Base-by-base conservation (phyloP, 1,140 invertebrate species). In the Aricia agestis region DNA sequence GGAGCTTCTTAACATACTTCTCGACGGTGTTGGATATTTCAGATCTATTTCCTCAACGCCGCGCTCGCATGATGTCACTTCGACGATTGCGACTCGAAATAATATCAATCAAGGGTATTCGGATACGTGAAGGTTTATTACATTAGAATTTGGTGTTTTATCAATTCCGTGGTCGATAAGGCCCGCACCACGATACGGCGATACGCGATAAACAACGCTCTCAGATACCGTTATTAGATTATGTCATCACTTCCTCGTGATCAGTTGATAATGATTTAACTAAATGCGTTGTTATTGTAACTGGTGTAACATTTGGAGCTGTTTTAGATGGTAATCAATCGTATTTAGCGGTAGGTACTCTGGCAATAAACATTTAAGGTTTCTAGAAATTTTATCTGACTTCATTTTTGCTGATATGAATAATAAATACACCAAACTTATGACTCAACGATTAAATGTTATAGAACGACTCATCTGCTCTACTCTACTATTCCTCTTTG, bases 1-100 rank as follows among this genome's bases (percentile, higher is more conserved):
- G 61, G 11, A 69, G 31, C 68, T 80, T 74, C 68, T 80, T 74
- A 79, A 78, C 81, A 79, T 76, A 82, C 78, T 67, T 67, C 32
- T 67, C 66, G 32, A 67, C 32, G 36, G 42, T 67, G 32, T 67
- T 41, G 15, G 41, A 67, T 67, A 36, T 41, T 41, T 42, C 11
- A 67, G 31, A 59, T 58, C 25, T 68, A 58, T 68, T 68, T 59
- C 67, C 67, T 68, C 25, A 63, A 67, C 6, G 66, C n/a, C 15
- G 66, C 15, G 36, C 19, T 19, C 59, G 19, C 18, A 25, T 63
- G 59, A 63, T 63, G 59, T 63, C 59, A 63, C 19, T 63, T 63
- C 19, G 19, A 63, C 19, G 7, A 19, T 25, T 25, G 18, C 2
- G 10, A 10, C 18, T 63, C 59, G 59, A 63, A 63, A 63, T 25